Evolutionary conservation across 2,113 vertebrate genomes (phyloP), one percentile per base, ranked within the genome.

Genomic region (Glaucomys volans): DNA sequence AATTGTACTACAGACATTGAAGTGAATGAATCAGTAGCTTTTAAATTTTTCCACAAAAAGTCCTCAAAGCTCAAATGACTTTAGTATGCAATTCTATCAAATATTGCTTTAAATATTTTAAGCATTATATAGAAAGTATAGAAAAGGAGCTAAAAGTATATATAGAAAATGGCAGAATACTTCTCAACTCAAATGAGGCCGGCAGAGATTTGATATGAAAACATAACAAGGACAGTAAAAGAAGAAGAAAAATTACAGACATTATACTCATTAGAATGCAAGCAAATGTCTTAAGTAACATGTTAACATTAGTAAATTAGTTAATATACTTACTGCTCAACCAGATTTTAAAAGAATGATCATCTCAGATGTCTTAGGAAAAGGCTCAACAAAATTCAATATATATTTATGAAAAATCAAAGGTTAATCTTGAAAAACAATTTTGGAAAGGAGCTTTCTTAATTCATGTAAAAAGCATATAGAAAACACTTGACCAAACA

Each of bases 291-390:
- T 91, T 84, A 85, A 57, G 20, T 64, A 64, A 66, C 11, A 67
- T 92, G 84, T 64, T 76, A 90, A 83, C n/a, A 18, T 40, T 80
- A 32, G 24, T 71, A 87, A 75, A 82, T 76, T 83, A 80, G 59
- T 71, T 35, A 57, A 57, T 67, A 82, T 44, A 71, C 5, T 32
- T 10, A 59, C n/a, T 13, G 26, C 26, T 72, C n/a, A 64, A 59
- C 57, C 6, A 80, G 16, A 52, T 84, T 40, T 8, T 1, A 54
- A 8, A 35, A 64, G 8, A 77, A 8, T 42, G 84, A 52, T 84
- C 12, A 66, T 59, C 59, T 85, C 32, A 67, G 12, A 57, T n/a
- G 26, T 74, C 90, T 93, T 35, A 76, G 40, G n/a, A 59, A 32
- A 77, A 77, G 2, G 35, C 6, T 69, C 50, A 77, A 28, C 62